These are phyloP conservation scores for Phaethon lepturus DNA, from an alignment of 2,113 vertebrate species.

Conservation along the genomic window DNA sequence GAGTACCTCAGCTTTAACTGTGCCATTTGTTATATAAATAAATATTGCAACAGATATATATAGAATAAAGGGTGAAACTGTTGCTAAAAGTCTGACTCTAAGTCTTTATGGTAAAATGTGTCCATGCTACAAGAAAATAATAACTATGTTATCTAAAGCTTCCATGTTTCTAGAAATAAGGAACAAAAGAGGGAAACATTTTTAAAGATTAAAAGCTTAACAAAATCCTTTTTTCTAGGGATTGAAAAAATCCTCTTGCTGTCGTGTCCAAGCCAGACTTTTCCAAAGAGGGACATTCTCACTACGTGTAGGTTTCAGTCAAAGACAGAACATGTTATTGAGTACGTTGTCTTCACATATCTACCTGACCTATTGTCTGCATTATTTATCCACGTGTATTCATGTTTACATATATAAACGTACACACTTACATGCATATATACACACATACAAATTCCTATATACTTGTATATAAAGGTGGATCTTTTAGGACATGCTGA, in stretches of 20 bases:
- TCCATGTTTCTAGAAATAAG: neutral
- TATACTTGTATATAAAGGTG: neutral
- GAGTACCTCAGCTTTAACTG: neutral
- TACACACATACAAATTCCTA: neutral
- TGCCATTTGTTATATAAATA: neutral
- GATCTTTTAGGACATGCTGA: neutral
- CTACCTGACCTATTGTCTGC: neutral
- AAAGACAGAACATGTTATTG: neutral
- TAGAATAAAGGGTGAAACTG: neutral
- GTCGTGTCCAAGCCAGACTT: constrained; percentile 49
- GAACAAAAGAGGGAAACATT: neutral
- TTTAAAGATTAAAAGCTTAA: neutral
- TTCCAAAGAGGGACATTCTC: neutral
- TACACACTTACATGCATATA: neutral
- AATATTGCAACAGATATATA: neutral
- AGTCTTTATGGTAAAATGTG: neutral
- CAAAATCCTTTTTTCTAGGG: neutral
- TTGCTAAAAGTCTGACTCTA: neutral
- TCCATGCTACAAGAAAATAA: neutral
- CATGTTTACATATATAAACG: neutral
- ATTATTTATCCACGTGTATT: neutral
- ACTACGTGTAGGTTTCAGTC: neutral
- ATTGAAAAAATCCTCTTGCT: neutral
- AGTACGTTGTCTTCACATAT: neutral
- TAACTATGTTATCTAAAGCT: neutral